Evolutionary conservation across 2,113 vertebrate species (phyloP).

Genomic region (Pelodiscus sinensis): DNA sequence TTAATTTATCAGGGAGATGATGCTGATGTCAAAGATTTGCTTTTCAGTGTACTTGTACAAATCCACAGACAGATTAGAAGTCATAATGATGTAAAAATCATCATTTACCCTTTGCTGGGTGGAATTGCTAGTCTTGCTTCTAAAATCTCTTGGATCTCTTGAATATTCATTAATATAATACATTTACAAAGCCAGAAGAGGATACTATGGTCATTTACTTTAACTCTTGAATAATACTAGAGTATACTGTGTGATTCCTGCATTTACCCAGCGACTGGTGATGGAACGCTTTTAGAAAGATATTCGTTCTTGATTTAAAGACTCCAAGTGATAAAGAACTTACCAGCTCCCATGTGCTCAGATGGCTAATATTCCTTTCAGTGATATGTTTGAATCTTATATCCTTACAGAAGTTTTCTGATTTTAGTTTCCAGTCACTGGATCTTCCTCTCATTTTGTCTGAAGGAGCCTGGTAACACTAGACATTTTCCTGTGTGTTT

Average conservation of each 20-base stretch:
- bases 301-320: not conserved
- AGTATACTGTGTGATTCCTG: not conserved
- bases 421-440: rapidly evolving
- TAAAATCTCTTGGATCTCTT: not conserved
- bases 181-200: not conserved
- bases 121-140: not conserved
- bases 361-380: not conserved
- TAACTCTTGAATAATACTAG: not conserved
- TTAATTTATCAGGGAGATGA: not conserved
- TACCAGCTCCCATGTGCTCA: not conserved
- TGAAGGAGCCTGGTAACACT: not conserved
- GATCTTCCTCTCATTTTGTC: not conserved
- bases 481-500: not conserved
- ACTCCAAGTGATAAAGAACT: not conserved
- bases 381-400: not conserved
- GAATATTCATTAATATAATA: not conserved
- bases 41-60: not conserved
- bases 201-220: not conserved
- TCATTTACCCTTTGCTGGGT: not conserved
- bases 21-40: not conserved
- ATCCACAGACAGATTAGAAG: not conserved
- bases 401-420: too few relatives aligned
- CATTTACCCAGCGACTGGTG: not conserved
- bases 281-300: not conserved
- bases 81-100: not conserved